Base-by-base conservation (phyloP, 1,140 invertebrate species). In the Drosophila pectinifera region DNA sequence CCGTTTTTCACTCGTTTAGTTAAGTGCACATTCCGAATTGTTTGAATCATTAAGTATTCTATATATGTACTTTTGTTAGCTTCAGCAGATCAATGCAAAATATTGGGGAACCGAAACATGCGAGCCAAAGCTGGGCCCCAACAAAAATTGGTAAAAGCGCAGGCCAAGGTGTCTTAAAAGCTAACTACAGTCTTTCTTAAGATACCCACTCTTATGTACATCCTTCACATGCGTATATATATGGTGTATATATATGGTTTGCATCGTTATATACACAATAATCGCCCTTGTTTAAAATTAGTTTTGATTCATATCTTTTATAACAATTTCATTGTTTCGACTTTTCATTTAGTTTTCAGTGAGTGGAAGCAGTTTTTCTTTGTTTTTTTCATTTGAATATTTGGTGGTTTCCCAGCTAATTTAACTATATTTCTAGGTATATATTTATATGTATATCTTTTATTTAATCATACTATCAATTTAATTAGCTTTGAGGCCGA, bases 171-270 rank as follows among this genome's bases (percentile, higher is more conserved):
- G 74, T 88, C 78, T 88, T 86, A 88, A 55, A 53, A 63, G 13
- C 54, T 88, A 88, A 48, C 83, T 88, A 88, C 84, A 88, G 83
- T 88, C 83, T 88, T 88, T 88, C 83, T 88, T 88, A 88, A 83
- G 67, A 73, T 80, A 79, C 56, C 78, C 55, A 63, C 16, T 64
- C 36, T 59, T 80, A 59, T 79, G 59, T 73, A 73, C 73, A 77
- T 31, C 43, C 49, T 18, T 39, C 43, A 61, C 57, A 31, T 54
- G 31, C 61, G 41, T 53, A 51, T 64, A 48, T 65, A 38, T 39
- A 36, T 54, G 42, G 28, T 41, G 4, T 22, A 22, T 22, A 22
- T 22, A 22, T 22, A 22, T n/a, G 68, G 10, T 56, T 64, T 49
- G 57, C 28, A 16, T 67, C 18, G 28, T 28, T 57, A 73, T 76